phyloP scores from a whole-genome alignment of 2,888 invertebrate species.

The Pterostichus niger region DNA sequence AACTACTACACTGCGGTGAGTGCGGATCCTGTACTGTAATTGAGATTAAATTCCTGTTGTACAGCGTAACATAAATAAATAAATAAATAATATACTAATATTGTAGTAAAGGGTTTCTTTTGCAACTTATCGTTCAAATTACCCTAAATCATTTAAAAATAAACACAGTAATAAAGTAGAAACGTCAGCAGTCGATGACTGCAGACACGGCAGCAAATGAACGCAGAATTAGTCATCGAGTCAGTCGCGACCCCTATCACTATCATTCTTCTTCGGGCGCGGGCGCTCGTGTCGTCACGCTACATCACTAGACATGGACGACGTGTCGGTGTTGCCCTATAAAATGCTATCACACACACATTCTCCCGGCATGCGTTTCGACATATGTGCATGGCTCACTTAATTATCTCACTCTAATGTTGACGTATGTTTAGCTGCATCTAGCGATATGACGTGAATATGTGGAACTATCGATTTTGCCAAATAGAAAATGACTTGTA shows the following conservation, averaged over 20 bases:
- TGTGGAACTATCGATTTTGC: too few species aligned
- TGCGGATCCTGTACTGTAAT: too few species aligned
- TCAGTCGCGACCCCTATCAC: slow-evolving; percentile 15
- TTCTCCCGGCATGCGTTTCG: neutral
- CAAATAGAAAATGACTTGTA: too few species aligned
- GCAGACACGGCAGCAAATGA: slow-evolving; percentile 20
- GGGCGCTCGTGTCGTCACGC: slow-evolving; percentile 14
- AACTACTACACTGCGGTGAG: too few species aligned
- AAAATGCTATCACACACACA: slow-evolving; percentile 31
- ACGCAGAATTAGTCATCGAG: slow-evolving; percentile 33
- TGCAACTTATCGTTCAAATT: too few species aligned
- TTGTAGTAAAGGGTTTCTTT: too few species aligned
- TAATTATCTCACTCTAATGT: neutral
- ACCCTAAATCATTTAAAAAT: too few species aligned
- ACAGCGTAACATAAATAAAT: too few species aligned
- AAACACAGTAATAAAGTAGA: too few species aligned
- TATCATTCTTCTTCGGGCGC: too few species aligned
- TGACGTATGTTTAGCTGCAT: neutral
- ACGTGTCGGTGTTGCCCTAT: slow-evolving; percentile 5
- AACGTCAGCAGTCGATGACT: slow-evolving; percentile 21
- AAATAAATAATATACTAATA: too few species aligned
- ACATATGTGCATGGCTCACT: neutral
- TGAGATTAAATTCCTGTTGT: too few species aligned
- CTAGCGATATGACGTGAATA: neutral
- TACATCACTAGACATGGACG: neutral